Conservation (phyloP, 2,888 invertebrate genomes). For the Ligdia adustata region DNA sequence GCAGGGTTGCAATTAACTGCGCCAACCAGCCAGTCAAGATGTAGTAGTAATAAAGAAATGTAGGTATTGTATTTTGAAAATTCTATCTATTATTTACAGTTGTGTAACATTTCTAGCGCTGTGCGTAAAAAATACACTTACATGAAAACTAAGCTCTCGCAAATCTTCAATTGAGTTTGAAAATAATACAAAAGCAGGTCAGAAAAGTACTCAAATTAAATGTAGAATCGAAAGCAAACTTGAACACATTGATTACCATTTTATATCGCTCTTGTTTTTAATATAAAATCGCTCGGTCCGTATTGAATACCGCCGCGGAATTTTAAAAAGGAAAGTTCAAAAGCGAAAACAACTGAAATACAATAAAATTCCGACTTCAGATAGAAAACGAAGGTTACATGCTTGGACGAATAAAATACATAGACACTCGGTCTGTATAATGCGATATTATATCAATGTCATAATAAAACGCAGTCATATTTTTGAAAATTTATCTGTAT, state of each 20-base stretch:
- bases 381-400: slow-evolving; percentile 4
- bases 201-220: background rate
- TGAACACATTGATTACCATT: slow-evolving; percentile 1
- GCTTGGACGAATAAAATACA: slow-evolving; percentile 1
- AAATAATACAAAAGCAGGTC: background rate
- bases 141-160: slow-evolving; percentile 2
- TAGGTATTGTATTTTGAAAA: too few relatives aligned
- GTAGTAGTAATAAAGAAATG: too few relatives aligned
- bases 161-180: slow-evolving; percentile 1
- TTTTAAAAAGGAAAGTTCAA: slow-evolving; percentile 27
- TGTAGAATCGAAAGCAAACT: slow-evolving; percentile 1
- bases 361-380: slow-evolving; percentile 22
- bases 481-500: too few relatives aligned
- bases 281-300: slow-evolving; percentile 40
- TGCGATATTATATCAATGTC: too few relatives aligned
- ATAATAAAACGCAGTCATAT: too few relatives aligned
- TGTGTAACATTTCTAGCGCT: too few relatives aligned
- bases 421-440: too few relatives aligned
- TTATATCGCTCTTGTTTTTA: slow-evolving; percentile 36
- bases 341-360: slow-evolving; percentile 26
- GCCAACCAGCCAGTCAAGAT: too few relatives aligned
- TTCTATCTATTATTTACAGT: too few relatives aligned
- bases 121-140: too few relatives aligned
- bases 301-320: slow-evolving; percentile 30
- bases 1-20: too few relatives aligned